phyloP scores from a whole-genome alignment of 2,888 invertebrate species.

The Hirtodrosophila cameraria region DNA sequence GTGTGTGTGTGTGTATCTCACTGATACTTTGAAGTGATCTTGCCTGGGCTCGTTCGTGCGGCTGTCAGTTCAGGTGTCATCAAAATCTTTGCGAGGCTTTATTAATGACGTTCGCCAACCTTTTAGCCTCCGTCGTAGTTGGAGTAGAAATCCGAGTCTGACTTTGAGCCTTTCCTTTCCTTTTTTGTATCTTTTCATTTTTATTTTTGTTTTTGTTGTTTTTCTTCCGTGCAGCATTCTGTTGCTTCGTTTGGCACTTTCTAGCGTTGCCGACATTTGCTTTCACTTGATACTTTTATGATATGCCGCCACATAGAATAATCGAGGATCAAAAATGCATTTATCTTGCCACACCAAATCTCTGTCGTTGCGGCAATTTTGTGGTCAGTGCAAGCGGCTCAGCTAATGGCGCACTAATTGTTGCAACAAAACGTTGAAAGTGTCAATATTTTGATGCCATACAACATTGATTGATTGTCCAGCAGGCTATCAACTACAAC shows the following conservation, averaged over 20 bases:
- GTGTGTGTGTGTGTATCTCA: slow-evolving; percentile 26
- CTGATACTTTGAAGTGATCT: slow-evolving; percentile 62
- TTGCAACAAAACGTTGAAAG: slow-evolving; percentile 68
- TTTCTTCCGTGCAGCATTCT: slow-evolving; percentile 11
- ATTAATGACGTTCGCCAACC: slow-evolving; percentile 77
- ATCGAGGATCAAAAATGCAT: slow-evolving; percentile 77
- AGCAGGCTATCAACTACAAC: background rate
- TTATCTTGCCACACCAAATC: slow-evolving; percentile 69
- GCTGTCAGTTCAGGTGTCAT: slow-evolving; percentile 77
- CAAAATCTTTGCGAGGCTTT: slow-evolving; percentile 75
- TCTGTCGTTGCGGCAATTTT: slow-evolving; percentile 27
- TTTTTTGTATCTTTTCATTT: slow-evolving; percentile 22
- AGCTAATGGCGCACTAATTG: slow-evolving; percentile 67
- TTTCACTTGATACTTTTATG: slow-evolving; percentile 64
- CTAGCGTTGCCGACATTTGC: slow-evolving; percentile 55
- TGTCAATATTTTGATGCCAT: slow-evolving; percentile 78
- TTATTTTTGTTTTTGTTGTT: slow-evolving; percentile 19
- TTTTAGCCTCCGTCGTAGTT: slow-evolving; percentile 51
- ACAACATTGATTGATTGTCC: slow-evolving; percentile 59
- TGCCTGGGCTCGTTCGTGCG: slow-evolving; percentile 53
- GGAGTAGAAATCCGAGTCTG: slow-evolving; percentile 11
- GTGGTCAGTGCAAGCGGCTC: slow-evolving; percentile 54
- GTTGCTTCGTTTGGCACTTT: slow-evolving; percentile 46
- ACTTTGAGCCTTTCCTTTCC: slow-evolving; percentile 33
- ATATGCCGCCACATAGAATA: slow-evolving; percentile 62